Evolutionary conservation across 2,113 vertebrate species (phyloP).

Genomic region (Ochotona curzoniae): DNA sequence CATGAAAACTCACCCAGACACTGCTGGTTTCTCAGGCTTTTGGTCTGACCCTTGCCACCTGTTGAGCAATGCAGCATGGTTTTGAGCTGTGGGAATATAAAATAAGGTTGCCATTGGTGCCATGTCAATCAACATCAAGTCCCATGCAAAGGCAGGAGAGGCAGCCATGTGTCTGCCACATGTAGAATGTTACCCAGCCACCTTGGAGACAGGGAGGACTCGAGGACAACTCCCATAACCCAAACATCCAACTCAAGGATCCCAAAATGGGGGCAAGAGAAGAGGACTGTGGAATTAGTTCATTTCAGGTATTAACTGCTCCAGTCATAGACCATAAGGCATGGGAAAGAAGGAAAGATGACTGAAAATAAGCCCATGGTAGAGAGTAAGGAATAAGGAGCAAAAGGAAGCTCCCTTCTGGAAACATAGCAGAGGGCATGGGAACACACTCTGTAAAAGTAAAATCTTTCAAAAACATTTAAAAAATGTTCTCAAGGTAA

Average conservation of each 20-base stretch:
- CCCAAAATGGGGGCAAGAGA: neutral
- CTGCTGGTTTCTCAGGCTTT: constrained; percentile 52
- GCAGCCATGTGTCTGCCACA: constrained; percentile 71
- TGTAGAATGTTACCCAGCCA: constrained; percentile 58
- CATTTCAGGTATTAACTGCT: neutral
- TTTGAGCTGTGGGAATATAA: constrained; percentile 66
- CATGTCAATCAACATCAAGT: constrained; percentile 73
- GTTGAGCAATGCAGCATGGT: constrained; percentile 5
- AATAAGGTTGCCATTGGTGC: constrained; percentile 68
- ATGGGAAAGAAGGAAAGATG: neutral
- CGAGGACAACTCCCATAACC: neutral
- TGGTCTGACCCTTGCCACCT: constrained; percentile 62
- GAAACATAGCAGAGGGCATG: neutral
- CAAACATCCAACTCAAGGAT: neutral
- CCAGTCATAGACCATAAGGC: neutral
- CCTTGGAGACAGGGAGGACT: constrained; percentile 9
- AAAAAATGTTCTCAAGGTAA: neutral
- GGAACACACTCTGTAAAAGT: neutral
- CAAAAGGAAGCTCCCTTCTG: neutral
- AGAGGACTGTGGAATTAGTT: neutral
- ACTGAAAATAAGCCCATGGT: neutral
- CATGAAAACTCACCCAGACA: constrained; percentile 66
- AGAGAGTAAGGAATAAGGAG: neutral
- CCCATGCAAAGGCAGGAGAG: constrained; percentile 2
- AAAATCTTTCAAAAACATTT: neutral